phyloP scores from a whole-genome alignment of 2,797 vertebrate genomes.

The Anguilla pacifica region DNA sequence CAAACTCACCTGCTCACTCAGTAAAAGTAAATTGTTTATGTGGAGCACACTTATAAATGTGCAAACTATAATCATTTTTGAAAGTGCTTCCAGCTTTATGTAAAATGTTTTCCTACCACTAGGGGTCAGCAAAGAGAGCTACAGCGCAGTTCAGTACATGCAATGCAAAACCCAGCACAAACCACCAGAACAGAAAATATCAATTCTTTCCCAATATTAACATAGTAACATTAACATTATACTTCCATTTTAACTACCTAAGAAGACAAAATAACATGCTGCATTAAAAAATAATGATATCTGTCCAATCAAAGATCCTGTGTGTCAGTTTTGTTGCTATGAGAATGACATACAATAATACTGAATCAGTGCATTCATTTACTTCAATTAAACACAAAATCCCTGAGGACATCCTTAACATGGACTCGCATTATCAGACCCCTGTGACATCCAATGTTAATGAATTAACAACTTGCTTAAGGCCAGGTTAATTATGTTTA shows the following conservation, averaged over 20 bases:
- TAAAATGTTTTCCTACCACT: background rate
- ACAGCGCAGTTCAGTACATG: background rate
- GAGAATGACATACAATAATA: background rate
- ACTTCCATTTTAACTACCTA: background rate
- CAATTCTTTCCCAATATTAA: too few species aligned
- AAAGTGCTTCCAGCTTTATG: background rate
- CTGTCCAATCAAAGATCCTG: background rate
- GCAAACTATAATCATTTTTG: too few species aligned
- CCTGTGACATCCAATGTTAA: background rate
- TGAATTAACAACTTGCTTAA: background rate
- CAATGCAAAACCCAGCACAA: background rate
- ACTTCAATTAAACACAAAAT: background rate
- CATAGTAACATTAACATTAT: background rate
- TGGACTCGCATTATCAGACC: background rate
- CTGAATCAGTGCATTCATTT: background rate
- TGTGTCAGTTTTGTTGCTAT: background rate
- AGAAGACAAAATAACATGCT: too few species aligned
- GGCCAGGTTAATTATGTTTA: background rate
- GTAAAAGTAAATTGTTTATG: background rate
- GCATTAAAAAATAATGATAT: too few species aligned
- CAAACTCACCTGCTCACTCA: background rate
- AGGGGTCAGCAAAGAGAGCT: constrained; percentile 5
- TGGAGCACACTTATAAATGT: too few species aligned
- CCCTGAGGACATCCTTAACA: background rate
- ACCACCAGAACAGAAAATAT: background rate